These are phyloP conservation scores for Amphiprion percula DNA, from an alignment of 2,113 vertebrate species.

Conservation along the genomic window DNA sequence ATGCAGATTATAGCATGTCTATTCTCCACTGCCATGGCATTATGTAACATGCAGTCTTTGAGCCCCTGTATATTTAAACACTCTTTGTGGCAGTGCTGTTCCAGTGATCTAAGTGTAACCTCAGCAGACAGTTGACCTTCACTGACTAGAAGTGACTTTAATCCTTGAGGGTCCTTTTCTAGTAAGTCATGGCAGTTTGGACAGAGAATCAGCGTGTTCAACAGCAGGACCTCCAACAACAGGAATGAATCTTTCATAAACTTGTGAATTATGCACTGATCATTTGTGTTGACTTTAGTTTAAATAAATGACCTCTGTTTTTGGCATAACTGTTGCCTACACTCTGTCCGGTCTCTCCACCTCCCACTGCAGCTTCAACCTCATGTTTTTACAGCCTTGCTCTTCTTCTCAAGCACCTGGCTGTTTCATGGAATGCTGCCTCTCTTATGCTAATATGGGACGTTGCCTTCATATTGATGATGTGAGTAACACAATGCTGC, in stretches of 20 bases:
- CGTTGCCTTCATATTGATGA: not conserved
- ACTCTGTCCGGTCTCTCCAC: not conserved
- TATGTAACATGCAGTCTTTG: no score
- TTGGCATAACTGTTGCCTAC: not conserved
- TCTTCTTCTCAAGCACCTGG: not conserved
- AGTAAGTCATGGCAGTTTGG: no score
- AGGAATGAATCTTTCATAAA: not conserved
- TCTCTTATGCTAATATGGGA: slow-evolving; percentile 4
- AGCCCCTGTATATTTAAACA: no score
- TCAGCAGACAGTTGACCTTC: no score
- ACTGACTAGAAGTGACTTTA: no score
- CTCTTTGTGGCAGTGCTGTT: no score
- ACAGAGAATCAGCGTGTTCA: no score
- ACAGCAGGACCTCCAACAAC: not conserved
- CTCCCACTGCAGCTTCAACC: not conserved
- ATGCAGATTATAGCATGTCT: no score
- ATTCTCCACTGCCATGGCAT: no score
- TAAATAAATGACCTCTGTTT: not conserved
- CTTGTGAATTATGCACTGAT: no score
- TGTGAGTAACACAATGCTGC: not conserved
- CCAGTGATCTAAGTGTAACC: no score
- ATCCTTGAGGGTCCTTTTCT: no score
- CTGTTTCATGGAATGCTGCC: not conserved
- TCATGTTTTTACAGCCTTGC: not conserved
- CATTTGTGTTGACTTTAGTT: not conserved